Evolutionary conservation across 1,140 invertebrate species (phyloP).

Genomic region (Drosophila athabasca): DNA sequence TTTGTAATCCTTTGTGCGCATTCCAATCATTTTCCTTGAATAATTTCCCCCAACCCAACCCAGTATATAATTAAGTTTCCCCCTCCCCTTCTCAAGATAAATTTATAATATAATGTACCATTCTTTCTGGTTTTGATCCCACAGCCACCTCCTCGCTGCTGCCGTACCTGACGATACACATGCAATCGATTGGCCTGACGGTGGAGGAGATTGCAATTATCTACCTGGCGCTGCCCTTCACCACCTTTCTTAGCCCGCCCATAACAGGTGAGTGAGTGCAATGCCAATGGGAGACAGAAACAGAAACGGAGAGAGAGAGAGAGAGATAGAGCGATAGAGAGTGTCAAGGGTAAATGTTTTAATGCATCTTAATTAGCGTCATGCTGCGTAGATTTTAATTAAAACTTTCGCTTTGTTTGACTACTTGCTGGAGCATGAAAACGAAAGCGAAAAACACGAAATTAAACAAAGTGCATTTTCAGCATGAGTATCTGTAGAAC

Average conservation of each 20-base stretch:
- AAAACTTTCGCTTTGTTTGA: conserved; percentile 40
- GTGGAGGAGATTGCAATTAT: conserved; percentile 93
- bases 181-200: conserved; percentile 93
- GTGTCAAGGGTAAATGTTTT: conserved; percentile 10
- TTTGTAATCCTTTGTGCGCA: not conserved
- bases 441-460: not conserved
- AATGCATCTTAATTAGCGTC: conserved; percentile 42
- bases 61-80: conserved; percentile 23
- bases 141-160: conserved; percentile 90
- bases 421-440: not conserved
- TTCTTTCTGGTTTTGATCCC: conserved; percentile 66
- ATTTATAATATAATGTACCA: conserved; percentile 14
- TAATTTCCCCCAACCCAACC: conserved; percentile 16
- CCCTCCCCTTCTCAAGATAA: not conserved
- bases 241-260: conserved; percentile 91
- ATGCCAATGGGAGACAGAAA: not conserved
- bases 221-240: conserved; percentile 92
- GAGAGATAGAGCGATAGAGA: not conserved
- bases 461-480: not conserved
- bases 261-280: conserved; percentile 87
- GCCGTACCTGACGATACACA: conserved; percentile 93
- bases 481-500: too few species aligned
- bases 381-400: conserved; percentile 45
- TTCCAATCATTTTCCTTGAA: conserved; percentile 4
- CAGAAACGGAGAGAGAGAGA: not conserved